A percentile compares a stretch with the other conserved stretches of the same genome.
Evolutionary conservation across 2,113 vertebrate species (phyloP).

Genomic region (Cryptomyrus ogoouensis): DNA sequence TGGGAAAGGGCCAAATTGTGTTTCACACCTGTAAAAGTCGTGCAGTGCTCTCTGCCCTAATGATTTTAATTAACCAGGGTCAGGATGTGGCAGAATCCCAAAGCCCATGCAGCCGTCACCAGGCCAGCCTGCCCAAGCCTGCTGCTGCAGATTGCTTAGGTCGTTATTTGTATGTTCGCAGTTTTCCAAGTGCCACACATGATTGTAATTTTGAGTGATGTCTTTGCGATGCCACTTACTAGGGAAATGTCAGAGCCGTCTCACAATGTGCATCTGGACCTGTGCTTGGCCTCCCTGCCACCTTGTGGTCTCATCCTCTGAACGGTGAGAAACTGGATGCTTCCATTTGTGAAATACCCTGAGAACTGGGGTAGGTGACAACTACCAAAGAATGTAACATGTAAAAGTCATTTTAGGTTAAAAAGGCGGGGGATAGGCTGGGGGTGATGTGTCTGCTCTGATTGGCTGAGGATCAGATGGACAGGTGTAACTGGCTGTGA

Average conservation of each 20-base stretch:
- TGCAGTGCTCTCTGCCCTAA: background rate
- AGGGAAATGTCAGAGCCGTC: slow-evolving; percentile 80
- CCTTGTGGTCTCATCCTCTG: slow-evolving; percentile 13
- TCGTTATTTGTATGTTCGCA: background rate
- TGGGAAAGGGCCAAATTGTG: background rate
- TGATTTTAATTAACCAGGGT: background rate
- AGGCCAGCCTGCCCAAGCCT: background rate
- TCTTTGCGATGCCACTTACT: slow-evolving; percentile 86
- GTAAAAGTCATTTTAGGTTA: background rate
- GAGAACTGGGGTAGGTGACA: background rate
- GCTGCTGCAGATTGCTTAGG: background rate
- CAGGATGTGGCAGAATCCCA: background rate
- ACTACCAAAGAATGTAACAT: slow-evolving; percentile 1
- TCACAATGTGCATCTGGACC: slow-evolving; percentile 1
- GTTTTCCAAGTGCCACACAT: background rate
- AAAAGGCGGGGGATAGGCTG: background rate
- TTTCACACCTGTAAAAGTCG: background rate
- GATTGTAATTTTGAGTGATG: slow-evolving; percentile 81
- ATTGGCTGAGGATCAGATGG: background rate
- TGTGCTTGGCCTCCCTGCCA: slow-evolving; percentile 8
- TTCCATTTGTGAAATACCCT: slow-evolving; percentile 19
- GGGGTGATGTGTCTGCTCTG: background rate
- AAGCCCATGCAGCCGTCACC: background rate
- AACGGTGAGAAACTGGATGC: slow-evolving; percentile 28
- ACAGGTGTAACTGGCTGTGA: background rate